Conservation (phyloP, 2,113 vertebrate species). For the Callochromis pleurospilus region DNA sequence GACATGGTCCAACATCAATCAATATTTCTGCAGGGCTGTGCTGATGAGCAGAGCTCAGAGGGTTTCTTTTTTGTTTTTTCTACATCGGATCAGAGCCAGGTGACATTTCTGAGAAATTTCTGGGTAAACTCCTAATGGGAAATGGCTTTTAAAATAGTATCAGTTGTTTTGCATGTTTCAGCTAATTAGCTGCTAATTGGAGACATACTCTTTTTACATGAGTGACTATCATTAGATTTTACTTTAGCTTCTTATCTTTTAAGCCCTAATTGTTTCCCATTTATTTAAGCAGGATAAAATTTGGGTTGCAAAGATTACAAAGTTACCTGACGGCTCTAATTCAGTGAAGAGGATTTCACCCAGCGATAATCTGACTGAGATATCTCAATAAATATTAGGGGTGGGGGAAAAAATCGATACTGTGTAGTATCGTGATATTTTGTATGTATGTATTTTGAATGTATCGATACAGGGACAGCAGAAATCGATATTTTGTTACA, state of each 20-base stretch:
- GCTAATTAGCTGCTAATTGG: not conserved
- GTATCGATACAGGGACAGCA: too few relatives aligned
- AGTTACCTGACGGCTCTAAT: rapidly evolving
- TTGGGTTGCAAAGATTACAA: not conserved
- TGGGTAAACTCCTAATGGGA: not conserved
- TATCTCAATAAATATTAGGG: not conserved
- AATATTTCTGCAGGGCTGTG: constrained; percentile 23
- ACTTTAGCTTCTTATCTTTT: not conserved
- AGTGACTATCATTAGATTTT: not conserved
- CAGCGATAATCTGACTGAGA: not conserved
- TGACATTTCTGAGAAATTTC: not conserved
- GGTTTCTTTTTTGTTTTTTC: not conserved
- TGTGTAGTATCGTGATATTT: too few relatives aligned
- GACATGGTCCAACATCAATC: constrained; percentile 29
- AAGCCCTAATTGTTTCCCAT: not conserved
- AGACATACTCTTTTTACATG: not conserved
- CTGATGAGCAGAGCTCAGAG: not conserved
- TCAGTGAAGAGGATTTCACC: too few relatives aligned
- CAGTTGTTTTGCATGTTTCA: not conserved
- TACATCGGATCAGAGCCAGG: not conserved
- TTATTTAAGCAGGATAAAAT: not conserved
- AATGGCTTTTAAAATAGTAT: not conserved
- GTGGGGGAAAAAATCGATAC: too few relatives aligned
- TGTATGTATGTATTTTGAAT: too few relatives aligned
- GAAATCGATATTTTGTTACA: too few relatives aligned